Base-by-base conservation (phyloP, 2,797 vertebrate genomes). In the Antennarius maculatus region DNA sequence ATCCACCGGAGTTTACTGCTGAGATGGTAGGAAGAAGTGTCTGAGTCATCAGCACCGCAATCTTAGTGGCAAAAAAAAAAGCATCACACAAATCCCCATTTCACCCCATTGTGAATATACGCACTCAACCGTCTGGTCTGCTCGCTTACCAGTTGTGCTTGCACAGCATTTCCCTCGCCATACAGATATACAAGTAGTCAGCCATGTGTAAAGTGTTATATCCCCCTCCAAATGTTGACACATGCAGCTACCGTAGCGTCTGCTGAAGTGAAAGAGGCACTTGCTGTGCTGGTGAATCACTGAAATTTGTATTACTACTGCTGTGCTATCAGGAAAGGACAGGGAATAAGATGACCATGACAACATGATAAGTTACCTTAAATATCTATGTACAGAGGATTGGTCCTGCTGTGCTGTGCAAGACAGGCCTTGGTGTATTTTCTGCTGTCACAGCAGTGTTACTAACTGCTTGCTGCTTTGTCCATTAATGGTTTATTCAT, bases 1-100 rank as follows among this genome's bases (percentile, higher is more conserved):
- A 98, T 83, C 95, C 97, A 16, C 97, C 97, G 0, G 97, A 99
- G 93, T 99, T 99, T 90, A 98, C 95, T 8, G 90, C 95, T 69
- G 95, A 96, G 85, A 95, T 93, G 58, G 97, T 99, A 91, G 96
- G 96, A 52, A 59, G 23, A 71, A 48, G 42, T 34, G 70, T 63
- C 12, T 41, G 48, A 68, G 54, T 53, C 61, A 53, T 62, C 61
- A 66, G 48, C 61, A 49, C 45, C 23, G 31, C 42, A 54, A 56
- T 61, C 45, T 61, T 47, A 18, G 34, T 9, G 5, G 31, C 31
- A 50, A 18, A 53, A 18, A 53, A 18, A 48, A 53, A 66, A 66
- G 58, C 67, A 61, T 51, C 56, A 6, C 66, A 49, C 68, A 68
- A 54, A 68, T 68, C 57, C 55, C 59, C 31, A 37, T 61, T 76